phyloP scores from a whole-genome alignment of 2,113 vertebrate genomes.

The Talpa occidentalis region DNA sequence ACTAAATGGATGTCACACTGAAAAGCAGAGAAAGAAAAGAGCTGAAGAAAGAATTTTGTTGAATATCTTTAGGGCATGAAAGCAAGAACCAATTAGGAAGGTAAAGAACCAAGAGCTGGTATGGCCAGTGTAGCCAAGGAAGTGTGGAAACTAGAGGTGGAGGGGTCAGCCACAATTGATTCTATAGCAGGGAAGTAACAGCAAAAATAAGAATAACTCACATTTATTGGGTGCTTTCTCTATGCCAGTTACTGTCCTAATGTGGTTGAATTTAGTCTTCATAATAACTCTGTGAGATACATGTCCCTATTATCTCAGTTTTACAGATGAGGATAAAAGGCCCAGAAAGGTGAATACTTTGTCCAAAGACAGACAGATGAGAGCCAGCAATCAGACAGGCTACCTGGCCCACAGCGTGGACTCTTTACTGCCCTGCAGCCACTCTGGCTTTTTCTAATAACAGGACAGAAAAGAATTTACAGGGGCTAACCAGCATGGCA shows the following conservation, averaged over 20 bases:
- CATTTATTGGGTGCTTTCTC: background rate
- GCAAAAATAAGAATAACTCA: rapidly evolving
- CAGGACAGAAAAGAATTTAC: background rate
- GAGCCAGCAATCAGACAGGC: background rate
- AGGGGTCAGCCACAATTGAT: background rate
- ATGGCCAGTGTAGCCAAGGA: background rate
- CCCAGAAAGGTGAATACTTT: background rate
- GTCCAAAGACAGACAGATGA: background rate
- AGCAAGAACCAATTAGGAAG: background rate
- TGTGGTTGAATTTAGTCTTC: background rate
- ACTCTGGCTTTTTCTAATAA: background rate
- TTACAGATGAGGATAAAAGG: background rate
- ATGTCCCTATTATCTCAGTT: background rate
- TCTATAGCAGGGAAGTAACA: too few species aligned
- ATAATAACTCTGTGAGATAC: background rate
- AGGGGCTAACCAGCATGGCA: background rate
- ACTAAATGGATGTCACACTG: background rate
- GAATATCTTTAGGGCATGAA: background rate
- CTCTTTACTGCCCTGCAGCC: background rate
- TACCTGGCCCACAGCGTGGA: background rate
- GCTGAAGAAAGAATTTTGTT: background rate
- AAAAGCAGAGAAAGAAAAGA: background rate
- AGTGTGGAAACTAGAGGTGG: background rate
- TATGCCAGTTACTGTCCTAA: background rate
- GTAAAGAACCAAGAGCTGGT: background rate